Evolutionary conservation across 2,888 invertebrate genomes (phyloP).

Genomic region (Drosophila prolongata): DNA sequence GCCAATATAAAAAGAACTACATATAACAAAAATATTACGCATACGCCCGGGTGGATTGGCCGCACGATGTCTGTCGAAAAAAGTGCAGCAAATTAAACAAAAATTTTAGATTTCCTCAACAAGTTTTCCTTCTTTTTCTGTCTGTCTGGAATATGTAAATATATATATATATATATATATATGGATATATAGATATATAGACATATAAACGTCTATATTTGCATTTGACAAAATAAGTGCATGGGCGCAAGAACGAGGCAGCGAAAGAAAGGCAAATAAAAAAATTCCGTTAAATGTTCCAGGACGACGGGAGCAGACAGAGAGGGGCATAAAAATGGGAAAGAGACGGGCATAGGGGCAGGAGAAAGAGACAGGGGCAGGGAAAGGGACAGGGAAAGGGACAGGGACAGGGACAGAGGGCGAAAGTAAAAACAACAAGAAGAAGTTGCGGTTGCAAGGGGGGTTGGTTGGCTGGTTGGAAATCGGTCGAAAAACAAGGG

Average conservation of each 20-base stretch:
- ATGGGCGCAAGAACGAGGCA: slow-evolving; percentile 42
- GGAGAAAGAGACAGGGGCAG: slow-evolving; percentile 3
- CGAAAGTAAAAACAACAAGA: slow-evolving; percentile 54
- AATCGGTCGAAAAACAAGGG: not conserved
- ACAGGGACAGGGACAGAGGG: not conserved
- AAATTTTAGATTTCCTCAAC: slow-evolving; percentile 72
- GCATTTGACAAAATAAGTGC: slow-evolving; percentile 80
- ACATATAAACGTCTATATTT: slow-evolving; percentile 69
- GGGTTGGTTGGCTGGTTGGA: not conserved
- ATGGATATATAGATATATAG: slow-evolving; percentile 20
- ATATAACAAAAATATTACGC: slow-evolving; percentile 67
- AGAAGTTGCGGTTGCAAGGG: slow-evolving; percentile 30
- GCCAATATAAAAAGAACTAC: slow-evolving; percentile 61
- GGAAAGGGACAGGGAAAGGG: too few relatives aligned
- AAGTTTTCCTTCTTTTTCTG: slow-evolving; percentile 54
- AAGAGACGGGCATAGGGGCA: not conserved
- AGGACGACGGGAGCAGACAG: slow-evolving; percentile 45
- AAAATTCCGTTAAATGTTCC: slow-evolving; percentile 50
- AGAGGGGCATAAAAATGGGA: not conserved
- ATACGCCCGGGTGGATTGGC: slow-evolving; percentile 60
- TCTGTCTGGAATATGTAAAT: slow-evolving; percentile 51
- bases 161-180: slow-evolving; percentile 23
- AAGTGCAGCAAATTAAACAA: slow-evolving; percentile 72
- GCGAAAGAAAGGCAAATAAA: slow-evolving; percentile 19
- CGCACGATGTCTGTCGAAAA: slow-evolving; percentile 12